Evolutionary conservation across 2,888 invertebrate species (phyloP).

Genomic region (Protula sp.): DNA sequence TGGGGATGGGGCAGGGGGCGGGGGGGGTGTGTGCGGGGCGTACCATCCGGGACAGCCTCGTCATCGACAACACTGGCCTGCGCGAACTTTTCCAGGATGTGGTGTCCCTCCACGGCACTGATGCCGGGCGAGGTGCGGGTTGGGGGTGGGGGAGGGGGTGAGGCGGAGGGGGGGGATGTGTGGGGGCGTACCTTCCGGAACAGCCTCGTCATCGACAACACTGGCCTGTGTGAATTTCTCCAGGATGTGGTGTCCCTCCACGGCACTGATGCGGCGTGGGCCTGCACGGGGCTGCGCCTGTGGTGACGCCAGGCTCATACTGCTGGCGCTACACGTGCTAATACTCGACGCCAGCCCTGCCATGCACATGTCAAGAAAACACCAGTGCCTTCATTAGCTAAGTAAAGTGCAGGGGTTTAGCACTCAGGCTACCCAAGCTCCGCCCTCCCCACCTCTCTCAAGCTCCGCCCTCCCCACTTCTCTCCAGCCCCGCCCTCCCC

Average conservation of each 20-base stretch:
- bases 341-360: no score
- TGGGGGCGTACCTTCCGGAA: background rate
- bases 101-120: background rate
- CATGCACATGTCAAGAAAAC: no score
- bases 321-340: background rate
- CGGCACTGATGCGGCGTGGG: background rate
- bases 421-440: no score
- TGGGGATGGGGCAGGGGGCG: background rate
- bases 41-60: conserved; percentile 4
- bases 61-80: conserved; percentile 16
- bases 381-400: no score
- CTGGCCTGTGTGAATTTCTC: background rate
- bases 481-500: no score
- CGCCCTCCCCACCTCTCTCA: no score
- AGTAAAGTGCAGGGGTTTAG: no score
- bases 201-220: background rate
- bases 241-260: background rate
- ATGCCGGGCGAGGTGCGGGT: background rate
- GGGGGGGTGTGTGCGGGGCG: background rate
- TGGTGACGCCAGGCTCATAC: background rate
- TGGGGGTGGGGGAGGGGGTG: background rate
- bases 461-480: no score
- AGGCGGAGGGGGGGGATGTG: no score
- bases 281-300: background rate
- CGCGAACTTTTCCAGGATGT: background rate